A percentile compares a stretch with the other conserved stretches of the same genome.
Evolutionary conservation across 2,888 invertebrate genomes (phyloP).

Genomic region (Acanthopleura granulata): DNA sequence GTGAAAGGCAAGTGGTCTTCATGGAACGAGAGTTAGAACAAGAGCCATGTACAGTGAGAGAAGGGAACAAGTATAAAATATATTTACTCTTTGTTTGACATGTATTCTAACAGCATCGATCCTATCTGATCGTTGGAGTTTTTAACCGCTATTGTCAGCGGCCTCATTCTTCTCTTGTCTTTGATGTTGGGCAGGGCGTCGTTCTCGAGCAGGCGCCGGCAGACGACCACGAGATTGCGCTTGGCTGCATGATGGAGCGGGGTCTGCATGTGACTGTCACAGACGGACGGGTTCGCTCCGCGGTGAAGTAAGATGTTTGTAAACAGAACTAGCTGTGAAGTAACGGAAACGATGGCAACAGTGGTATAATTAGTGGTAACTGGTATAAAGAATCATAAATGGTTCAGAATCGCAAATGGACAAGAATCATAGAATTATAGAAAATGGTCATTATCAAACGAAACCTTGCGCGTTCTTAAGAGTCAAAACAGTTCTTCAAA

Average conservation of each 20-base stretch:
- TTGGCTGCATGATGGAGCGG: slow-evolving; percentile 55
- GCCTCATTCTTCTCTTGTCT: slow-evolving; percentile 43
- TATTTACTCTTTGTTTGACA: slow-evolving; percentile 51
- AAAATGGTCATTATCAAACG: no score
- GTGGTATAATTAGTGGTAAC: no score
- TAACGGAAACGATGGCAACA: neutral
- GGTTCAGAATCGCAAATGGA: no score
- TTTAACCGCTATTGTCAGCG: slow-evolving; percentile 50
- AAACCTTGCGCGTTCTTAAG: no score
- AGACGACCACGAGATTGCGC: slow-evolving; percentile 49
- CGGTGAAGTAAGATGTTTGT: slow-evolving; percentile 51
- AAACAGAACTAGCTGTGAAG: slow-evolving; percentile 45
- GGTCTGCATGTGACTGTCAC: slow-evolving; percentile 42
- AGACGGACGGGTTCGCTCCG: slow-evolving; percentile 52
- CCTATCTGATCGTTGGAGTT: slow-evolving; percentile 52
- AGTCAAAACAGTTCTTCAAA: no score
- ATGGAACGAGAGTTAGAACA: no score
- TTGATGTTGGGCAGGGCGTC: slow-evolving; percentile 50
- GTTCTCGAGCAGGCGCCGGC: slow-evolving; percentile 51
- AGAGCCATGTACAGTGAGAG: no score
- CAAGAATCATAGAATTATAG: no score
- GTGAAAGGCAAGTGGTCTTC: no score
- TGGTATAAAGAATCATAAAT: no score
- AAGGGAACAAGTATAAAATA: neutral
- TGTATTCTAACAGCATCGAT: slow-evolving; percentile 47